A percentile compares a stretch with the other conserved stretches of the same genome.
Conservation (phyloP, 2,888 invertebrate genomes). For the Pseudoips prasinana region DNA sequence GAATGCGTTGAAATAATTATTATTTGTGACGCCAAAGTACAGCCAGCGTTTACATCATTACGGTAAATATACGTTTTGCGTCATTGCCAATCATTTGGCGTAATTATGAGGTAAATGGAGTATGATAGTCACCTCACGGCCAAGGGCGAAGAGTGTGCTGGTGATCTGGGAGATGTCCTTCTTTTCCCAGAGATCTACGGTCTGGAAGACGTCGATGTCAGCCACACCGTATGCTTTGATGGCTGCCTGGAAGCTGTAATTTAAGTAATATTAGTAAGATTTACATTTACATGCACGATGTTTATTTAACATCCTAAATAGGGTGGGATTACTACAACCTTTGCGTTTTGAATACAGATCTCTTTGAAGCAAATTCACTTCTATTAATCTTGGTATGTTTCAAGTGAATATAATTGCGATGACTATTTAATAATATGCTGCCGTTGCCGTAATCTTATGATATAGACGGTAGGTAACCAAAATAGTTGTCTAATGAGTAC, state of each 20-base stretch:
- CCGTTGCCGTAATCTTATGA: too few relatives aligned
- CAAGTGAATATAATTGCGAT: too few relatives aligned
- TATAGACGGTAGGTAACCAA: too few relatives aligned
- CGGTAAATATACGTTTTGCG: constrained; percentile 1
- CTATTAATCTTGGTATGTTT: too few relatives aligned
- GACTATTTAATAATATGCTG: too few relatives aligned
- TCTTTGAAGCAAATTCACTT: too few relatives aligned
- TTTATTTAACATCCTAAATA: too few relatives aligned
- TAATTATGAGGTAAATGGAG: background rate
- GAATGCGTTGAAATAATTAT: constrained; percentile 6
- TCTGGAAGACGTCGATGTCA: constrained; percentile 97
- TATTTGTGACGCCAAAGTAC: constrained; percentile 2
- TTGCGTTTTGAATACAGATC: too few relatives aligned
- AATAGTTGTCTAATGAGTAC: too few relatives aligned
- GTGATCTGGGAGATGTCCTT: constrained; percentile 94
- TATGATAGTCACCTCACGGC: constrained; percentile 86
- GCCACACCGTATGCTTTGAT: constrained; percentile 93
- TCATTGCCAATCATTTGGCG: constrained; percentile 3
- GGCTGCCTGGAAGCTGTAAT: constrained; percentile 89
- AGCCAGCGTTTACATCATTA: background rate
- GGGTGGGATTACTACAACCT: too few relatives aligned
- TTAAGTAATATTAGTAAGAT: too few relatives aligned
- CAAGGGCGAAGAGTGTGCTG: constrained; percentile 92
- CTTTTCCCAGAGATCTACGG: constrained; percentile 97
- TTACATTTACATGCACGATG: too few relatives aligned